Evolutionary conservation across 2,113 vertebrate species (phyloP).

Genomic region (Podilymbus podiceps): DNA sequence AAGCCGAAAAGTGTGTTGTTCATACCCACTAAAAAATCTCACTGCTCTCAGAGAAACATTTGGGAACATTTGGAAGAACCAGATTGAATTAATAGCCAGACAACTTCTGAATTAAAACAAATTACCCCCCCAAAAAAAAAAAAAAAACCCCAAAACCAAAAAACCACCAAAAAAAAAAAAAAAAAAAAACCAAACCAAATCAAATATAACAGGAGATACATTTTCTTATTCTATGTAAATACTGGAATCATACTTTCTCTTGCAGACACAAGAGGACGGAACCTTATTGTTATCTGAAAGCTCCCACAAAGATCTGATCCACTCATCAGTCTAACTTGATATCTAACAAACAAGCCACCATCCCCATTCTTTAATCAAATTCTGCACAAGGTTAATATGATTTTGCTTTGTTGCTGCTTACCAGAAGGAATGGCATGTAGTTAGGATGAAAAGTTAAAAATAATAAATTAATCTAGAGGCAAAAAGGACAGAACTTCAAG

Average conservation of each 20-base stretch:
- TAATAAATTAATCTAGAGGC: neutral
- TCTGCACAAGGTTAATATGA: neutral
- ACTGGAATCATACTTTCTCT: neutral
- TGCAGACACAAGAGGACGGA: neutral
- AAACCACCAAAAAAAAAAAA: neutral
- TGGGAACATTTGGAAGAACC: neutral
- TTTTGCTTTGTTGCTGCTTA: neutral
- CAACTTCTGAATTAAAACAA: neutral
- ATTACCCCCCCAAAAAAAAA: too few relatives aligned
- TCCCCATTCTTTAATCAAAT: neutral
- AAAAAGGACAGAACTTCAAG: neutral
- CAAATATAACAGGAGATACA: neutral
- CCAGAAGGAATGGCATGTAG: neutral
- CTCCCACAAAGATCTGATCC: neutral
- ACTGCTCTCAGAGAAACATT: neutral
- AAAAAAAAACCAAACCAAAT: neutral
- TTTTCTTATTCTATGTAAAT: neutral
- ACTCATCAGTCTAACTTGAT: neutral
- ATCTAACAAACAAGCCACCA: neutral
- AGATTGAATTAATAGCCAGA: neutral
- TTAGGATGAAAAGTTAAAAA: neutral
- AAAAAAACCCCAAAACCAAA: too few relatives aligned
- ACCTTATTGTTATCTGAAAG: neutral
- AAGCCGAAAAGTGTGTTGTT: neutral
- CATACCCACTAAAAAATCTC: neutral